phyloP scores from a whole-genome alignment of 2,797 vertebrate species.

The Spheniscus humboldti region DNA sequence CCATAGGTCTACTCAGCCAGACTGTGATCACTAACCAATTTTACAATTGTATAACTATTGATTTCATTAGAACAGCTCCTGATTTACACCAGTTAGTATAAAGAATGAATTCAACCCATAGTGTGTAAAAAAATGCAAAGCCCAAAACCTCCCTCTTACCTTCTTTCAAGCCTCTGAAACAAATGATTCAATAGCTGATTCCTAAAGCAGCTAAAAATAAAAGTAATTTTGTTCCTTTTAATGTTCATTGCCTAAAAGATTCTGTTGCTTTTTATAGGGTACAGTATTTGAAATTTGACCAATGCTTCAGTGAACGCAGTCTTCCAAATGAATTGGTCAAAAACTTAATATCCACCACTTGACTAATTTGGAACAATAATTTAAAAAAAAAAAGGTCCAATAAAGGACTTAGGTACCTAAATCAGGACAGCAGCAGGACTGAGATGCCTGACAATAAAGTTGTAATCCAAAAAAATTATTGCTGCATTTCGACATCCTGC shows the following conservation, averaged over 20 bases:
- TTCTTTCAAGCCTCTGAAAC: background rate
- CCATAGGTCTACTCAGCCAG: background rate
- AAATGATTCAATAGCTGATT: background rate
- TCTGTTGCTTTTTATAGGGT: background rate
- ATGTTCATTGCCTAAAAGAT: background rate
- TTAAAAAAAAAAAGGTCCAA: background rate
- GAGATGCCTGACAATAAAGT: background rate
- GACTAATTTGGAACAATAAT: background rate
- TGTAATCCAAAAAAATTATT: background rate
- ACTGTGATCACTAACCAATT: slow-evolving; percentile 17
- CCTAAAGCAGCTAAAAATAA: background rate
- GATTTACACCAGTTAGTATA: background rate
- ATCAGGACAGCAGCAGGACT: background rate
- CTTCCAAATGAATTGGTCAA: background rate
- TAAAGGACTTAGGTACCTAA: background rate
- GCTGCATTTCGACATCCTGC: background rate
- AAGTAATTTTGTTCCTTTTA: background rate
- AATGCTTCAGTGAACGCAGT: background rate
- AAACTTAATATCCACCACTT: background rate
- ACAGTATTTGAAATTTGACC: background rate
- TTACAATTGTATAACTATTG: slow-evolving; percentile 30
- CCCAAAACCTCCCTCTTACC: background rate
- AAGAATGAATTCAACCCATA: background rate
- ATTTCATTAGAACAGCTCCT: slow-evolving; percentile 20
- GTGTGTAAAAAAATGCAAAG: background rate